A percentile compares a stretch with the other conserved stretches of the same genome.
Evolutionary conservation across 2,888 invertebrate species (phyloP).

Genomic region (Ormyrus nitidulus): DNA sequence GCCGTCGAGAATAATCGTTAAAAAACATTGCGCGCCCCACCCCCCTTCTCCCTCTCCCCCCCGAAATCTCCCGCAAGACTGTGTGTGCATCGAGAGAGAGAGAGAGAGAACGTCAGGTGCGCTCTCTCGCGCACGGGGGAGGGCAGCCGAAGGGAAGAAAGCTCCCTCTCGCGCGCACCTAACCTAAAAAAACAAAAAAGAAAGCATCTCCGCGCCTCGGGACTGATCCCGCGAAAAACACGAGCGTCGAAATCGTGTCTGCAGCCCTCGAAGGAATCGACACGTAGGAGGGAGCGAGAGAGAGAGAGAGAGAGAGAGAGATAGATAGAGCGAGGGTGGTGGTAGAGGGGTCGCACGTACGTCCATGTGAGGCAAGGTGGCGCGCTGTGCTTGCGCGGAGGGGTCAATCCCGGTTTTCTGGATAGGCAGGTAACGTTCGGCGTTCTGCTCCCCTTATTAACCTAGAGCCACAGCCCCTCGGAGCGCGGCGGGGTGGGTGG

Average conservation of each 20-base stretch:
- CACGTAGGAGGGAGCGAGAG: background rate
- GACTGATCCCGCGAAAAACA: no score
- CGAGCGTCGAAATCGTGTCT: no score
- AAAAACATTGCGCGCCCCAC: no score
- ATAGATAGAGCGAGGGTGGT: background rate
- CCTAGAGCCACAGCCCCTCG: background rate
- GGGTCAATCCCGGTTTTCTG: slow-evolving; percentile 47
- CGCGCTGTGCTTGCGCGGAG: background rate
- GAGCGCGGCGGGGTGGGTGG: background rate
- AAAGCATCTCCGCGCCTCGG: no score
- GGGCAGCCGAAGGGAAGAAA: no score
- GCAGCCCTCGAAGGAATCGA: no score
- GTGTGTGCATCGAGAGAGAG: no score
- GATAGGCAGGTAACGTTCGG: background rate
- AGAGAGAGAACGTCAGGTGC: no score
- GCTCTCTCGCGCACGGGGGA: no score
- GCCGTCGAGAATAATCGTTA: no score
- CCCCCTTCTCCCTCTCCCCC: no score
- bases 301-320: background rate
- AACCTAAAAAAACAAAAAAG: slow-evolving; percentile 6
- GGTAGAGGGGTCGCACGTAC: background rate
- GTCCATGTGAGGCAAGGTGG: background rate
- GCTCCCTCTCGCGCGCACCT: background rate
- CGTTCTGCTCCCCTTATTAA: background rate
- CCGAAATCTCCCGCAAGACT: no score